Evolutionary conservation across 2,113 vertebrate genomes (phyloP), one percentile per base, ranked within the genome.

Genomic region (Vidua macroura): DNA sequence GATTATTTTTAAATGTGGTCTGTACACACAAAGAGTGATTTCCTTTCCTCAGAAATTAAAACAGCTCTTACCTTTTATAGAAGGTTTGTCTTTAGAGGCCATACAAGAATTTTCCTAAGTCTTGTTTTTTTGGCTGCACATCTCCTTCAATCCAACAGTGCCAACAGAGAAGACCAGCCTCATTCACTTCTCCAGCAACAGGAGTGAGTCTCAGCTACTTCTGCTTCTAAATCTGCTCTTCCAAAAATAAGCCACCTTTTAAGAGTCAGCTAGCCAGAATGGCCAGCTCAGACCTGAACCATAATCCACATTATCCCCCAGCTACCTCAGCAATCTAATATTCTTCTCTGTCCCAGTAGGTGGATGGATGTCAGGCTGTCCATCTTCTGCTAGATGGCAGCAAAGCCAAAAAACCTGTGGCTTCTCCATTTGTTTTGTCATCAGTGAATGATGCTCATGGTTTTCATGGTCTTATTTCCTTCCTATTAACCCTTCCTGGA

Each of bases 381-480:
- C 63, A 7, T 39, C 41, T 83, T 88, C 92, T 95, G 88, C 94
- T 90, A 94, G 92, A 75, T 94, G 95, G 92, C 94, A 95, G 96
- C 96, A 96, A 90, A 96, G 73, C 22, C 86, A 90, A 83, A 87
- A 96, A 59, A 44, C 86, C 64, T 80, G 22, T 33, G 5, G 4
- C 51, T 88, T 83, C 52, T 22, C 5, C 1, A 20, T 22, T 58
- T 62, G 41, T 68, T 58, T 64, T 39, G 17, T 43, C 63, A n/a
- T 55, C 48, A 22, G 2, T 6, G 31, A 74, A 27, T 14, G 28
- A 33, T 21, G 33, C 10, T 68, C 41, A 9, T 15, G 53, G 39
- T 37, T 92, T 73, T 80, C 28, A 17, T 20, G 18, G 12, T 41
- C n/a, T 72, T 67, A 13, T 37, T 60, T n/a, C 48, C 21, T 55